phyloP scores from a whole-genome alignment of 2,797 vertebrate genomes.

The Buphagus erythrorhynchus region DNA sequence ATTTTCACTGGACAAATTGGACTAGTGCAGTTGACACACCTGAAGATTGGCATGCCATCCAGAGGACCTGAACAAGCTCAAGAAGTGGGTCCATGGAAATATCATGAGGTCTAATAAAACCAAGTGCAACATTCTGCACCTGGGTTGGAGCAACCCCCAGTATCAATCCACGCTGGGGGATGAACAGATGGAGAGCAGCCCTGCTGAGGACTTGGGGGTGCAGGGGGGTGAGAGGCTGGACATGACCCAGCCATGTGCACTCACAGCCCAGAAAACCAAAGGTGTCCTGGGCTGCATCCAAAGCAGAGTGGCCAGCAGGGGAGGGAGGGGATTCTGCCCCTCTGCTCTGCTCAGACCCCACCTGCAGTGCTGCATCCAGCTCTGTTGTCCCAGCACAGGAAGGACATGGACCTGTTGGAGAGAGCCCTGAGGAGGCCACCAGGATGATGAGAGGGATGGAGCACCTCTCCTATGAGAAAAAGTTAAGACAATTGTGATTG shows the following conservation, averaged over 20 bases:
- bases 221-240: background rate
- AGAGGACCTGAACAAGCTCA: fast-evolving
- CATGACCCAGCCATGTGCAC: background rate
- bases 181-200: background rate
- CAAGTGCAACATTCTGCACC: background rate
- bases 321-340: background rate
- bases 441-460: background rate
- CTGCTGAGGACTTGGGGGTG: background rate
- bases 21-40: background rate
- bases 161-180: fast-evolving
- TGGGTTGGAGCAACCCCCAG: fast-evolving
- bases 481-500: background rate
- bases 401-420: fast-evolving
- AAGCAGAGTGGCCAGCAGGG: fast-evolving
- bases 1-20: background rate
- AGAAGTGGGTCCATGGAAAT: background rate
- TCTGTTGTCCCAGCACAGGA: background rate
- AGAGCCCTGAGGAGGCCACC: too few species aligned
- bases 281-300: background rate
- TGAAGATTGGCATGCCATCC: background rate
- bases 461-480: background rate
- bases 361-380: fast-evolving
- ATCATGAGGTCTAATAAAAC: background rate
- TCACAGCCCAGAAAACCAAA: background rate
- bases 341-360: background rate